phyloP scores from a whole-genome alignment of 2,888 invertebrate genomes.

The Phoenoteleia sp. region DNA sequence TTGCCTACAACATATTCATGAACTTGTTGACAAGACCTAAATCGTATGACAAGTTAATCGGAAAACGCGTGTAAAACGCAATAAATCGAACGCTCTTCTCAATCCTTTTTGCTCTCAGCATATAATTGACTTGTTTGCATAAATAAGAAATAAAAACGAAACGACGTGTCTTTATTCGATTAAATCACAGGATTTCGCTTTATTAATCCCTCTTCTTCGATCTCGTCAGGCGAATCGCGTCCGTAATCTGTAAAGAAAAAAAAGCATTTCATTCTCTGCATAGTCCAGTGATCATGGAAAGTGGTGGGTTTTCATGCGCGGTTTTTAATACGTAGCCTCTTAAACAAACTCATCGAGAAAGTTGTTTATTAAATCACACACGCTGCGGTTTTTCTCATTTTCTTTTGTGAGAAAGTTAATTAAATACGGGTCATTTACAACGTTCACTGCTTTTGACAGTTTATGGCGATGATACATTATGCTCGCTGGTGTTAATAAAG shows the following conservation, averaged over 20 bases:
- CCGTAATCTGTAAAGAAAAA: conserved; percentile 33
- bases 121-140: conserved; percentile 53
- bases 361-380: conserved; percentile 64
- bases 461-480: conserved; percentile 34
- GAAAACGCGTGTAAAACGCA: background rate
- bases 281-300: conserved; percentile 60
- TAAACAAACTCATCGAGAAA: conserved; percentile 63
- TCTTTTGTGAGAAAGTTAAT: conserved; percentile 67
- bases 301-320: conserved; percentile 62
- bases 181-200: conserved; percentile 37
- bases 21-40: too few species aligned
- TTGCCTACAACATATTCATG: too few species aligned
- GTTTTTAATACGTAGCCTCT: conserved; percentile 44
- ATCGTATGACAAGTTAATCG: conserved; percentile 8
- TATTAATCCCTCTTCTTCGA: conserved; percentile 41
- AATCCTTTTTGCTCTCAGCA: conserved; percentile 23
- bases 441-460: conserved; percentile 38
- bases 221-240: conserved; percentile 51
- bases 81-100: background rate
- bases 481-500: conserved; percentile 24
- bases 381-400: conserved; percentile 54
- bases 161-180: conserved; percentile 34
- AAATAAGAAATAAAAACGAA: conserved; percentile 48
- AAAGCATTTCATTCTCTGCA: conserved; percentile 38
- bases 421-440: conserved; percentile 81